Evolutionary conservation across 2,888 invertebrate species (phyloP).

Genomic region (Reticulitermes lucifugus): DNA sequence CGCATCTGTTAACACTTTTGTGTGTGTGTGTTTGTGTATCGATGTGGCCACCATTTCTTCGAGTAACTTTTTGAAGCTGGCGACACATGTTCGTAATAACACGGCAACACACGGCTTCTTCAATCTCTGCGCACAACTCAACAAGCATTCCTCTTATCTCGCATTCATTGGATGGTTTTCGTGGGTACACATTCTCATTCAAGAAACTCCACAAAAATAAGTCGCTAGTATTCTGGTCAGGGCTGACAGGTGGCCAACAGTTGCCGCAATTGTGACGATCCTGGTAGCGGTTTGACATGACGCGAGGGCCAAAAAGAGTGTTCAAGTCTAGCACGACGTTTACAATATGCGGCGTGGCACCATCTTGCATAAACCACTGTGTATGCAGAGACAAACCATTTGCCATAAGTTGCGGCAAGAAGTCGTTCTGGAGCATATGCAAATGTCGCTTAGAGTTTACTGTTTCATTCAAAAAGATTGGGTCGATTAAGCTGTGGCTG

Average conservation of each 20-base stretch:
- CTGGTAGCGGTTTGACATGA: background rate
- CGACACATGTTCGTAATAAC: background rate
- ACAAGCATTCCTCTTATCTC: background rate
- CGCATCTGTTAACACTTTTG: too few relatives aligned
- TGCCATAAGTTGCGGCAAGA: background rate
- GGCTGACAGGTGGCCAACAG: background rate
- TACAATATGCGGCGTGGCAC: background rate
- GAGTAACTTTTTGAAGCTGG: background rate
- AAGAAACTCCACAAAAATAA: background rate
- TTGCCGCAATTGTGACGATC: background rate
- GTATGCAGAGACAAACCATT: background rate
- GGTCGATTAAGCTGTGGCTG: background rate
- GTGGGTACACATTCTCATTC: background rate
- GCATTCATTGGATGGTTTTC: background rate
- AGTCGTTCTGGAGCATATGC: background rate
- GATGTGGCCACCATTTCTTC: background rate
- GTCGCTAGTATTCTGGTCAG: background rate
- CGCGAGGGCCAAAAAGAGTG: background rate
- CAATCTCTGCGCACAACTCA: background rate
- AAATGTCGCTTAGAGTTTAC: background rate
- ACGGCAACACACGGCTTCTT: background rate
- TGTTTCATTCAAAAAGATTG: background rate
- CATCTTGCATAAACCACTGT: background rate
- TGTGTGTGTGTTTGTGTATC: too few relatives aligned
- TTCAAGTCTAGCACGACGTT: background rate